Evolutionary conservation across 2,888 invertebrate species (phyloP), one percentile per base, ranked within the genome.

Genomic region (Drosophila helvetica): DNA sequence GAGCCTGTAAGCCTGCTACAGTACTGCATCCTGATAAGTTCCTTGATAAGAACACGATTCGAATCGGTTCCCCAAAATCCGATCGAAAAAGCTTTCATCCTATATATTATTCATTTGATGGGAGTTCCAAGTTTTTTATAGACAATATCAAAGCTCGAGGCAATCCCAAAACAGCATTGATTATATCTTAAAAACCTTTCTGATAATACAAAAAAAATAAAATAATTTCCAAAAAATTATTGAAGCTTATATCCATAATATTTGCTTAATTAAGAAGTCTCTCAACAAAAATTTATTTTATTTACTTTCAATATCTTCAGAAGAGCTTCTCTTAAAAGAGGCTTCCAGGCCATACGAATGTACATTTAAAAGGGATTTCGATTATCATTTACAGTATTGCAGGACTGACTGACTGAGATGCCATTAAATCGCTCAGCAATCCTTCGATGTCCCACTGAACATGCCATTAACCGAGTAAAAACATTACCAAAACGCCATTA

Each of bases 401-500:
- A 10, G 10, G 15, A 27, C n/a, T 38, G 7, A n/a, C 15, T n/a
- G 6, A n/a, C 38, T n/a, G 38, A 38, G 38, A 38, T 7, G n/a
- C 38, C 30, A 18, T 19, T n/a, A 22, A 53, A 6, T 10, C 9
- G n/a, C 18, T 53, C 1, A 15, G n/a, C 19, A 38, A 53, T 33
- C 15, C 42, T 43, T 30, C 10, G 17, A 48, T 38, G 6, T 7
- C 15, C 38, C 17, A 6, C 25, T 46, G 27, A 50, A 43, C 62
- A 63, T 22, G 64, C 38, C 53, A 67, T 67, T 48, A 27, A 48
- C 65, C 22, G 18, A 48, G 55, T 65, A 19, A 25, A 38, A 48
- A 68, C 48, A 68, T 48, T 42, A 33, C 65, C 68, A 48, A 48
- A 54, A 52, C 30, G 54, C 17, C 68, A 47, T 47, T 53, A 42